Percentiles rank a stretch among this genome's conserved stretches.
Evolutionary conservation across 2,113 vertebrate species (phyloP).

Genomic region (Heloderma charlesbogerti): DNA sequence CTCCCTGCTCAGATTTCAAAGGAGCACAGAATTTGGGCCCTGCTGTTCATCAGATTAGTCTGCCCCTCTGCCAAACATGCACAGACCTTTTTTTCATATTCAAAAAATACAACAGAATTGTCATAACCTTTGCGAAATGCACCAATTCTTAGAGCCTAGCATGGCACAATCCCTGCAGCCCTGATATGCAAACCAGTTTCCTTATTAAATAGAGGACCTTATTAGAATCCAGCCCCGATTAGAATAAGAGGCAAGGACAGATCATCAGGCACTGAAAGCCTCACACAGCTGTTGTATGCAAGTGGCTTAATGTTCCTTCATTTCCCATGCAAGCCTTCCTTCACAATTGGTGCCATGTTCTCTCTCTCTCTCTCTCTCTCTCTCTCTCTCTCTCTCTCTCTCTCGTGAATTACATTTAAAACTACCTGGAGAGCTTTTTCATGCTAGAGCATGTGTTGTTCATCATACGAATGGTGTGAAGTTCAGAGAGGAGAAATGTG

Average conservation of each 20-base stretch:
- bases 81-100: conserved; percentile 19
- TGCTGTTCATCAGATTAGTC: conserved; percentile 37
- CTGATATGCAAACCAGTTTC: conserved; percentile 18
- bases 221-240: conserved; percentile 44
- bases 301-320: conserved; percentile 54
- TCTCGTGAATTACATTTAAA: conserved; percentile 58
- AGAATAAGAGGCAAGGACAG: conserved; percentile 40
- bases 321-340: conserved; percentile 61
- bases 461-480: conserved; percentile 79
- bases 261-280: conserved; percentile 48
- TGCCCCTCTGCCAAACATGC: conserved; percentile 25
- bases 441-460: conserved; percentile 58
- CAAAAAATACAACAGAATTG: background rate
- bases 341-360: conserved; percentile 37
- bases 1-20: conserved; percentile 59
- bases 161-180: conserved; percentile 32
- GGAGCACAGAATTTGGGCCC: conserved; percentile 17
- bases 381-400: conserved; percentile 9
- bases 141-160: background rate
- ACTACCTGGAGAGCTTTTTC: conserved; percentile 68
- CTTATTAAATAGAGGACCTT: conserved; percentile 32
- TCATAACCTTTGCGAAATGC: conserved; percentile 50
- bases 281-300: conserved; percentile 55
- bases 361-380: too few species aligned
- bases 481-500: conserved; percentile 81